These are phyloP conservation scores for Corythoichthys intestinalis DNA, from an alignment of 2,113 vertebrate genomes.

Conservation along the genomic window DNA sequence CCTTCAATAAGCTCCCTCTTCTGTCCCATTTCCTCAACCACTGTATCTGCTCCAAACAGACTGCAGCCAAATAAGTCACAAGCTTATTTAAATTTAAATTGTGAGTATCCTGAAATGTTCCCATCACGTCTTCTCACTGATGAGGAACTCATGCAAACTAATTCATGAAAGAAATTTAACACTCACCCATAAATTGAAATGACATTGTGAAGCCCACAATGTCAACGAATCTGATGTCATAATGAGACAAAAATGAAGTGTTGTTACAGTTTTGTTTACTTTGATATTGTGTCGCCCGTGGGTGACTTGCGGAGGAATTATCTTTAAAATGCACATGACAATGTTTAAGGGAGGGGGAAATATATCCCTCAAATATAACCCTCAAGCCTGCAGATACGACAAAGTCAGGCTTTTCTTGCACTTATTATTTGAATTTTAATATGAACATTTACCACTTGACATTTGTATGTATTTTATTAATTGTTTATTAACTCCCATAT, in stretches of 20 bases:
- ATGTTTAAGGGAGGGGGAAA: background rate
- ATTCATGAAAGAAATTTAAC: constrained; percentile 15
- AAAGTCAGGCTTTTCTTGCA: constrained; percentile 11
- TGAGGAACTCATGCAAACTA: constrained; percentile 25
- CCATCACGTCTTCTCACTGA: constrained; percentile 12
- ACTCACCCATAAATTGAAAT: constrained; percentile 12
- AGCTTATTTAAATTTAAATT: constrained; percentile 36
- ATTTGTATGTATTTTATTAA: constrained; percentile 11
- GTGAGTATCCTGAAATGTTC: constrained; percentile 12
- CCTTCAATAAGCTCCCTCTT: constrained; percentile 51
- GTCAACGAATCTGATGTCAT: constrained; percentile 2
- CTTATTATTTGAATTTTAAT: constrained; percentile 22
- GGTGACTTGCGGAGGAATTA: constrained; percentile 10
- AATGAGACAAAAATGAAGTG: constrained; percentile 1
- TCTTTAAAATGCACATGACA: constrained; percentile 5
- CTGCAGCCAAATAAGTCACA: constrained; percentile 32
- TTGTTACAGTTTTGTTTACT: constrained; percentile 9
- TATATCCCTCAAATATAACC: background rate
- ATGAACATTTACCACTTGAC: constrained; percentile 34
- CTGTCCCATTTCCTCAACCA: constrained; percentile 32
- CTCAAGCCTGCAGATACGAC: constrained; percentile 5
- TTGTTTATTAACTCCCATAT: constrained; percentile 24
- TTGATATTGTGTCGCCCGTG: background rate
- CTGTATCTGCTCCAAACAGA: constrained; percentile 34
- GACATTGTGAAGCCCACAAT: constrained; percentile 9